Evolutionary conservation across 37 sponge, comb jelly and placozoan genomes (phyloP), one percentile per base, ranked within the genome.

Genomic region (Diacarnus erythraeanus): DNA sequence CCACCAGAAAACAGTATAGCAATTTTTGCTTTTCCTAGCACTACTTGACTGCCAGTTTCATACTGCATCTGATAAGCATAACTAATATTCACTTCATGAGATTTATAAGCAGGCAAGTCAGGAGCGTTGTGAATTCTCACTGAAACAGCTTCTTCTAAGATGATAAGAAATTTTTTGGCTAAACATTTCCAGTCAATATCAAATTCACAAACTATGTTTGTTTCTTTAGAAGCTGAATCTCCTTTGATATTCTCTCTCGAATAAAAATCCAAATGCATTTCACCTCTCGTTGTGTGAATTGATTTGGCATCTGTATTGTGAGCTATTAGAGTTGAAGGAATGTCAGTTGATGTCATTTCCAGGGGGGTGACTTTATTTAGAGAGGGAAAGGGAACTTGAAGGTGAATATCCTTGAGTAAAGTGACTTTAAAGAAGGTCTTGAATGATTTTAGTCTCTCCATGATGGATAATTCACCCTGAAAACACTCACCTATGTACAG

Each of bases 1-100:
- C 99, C 99, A 31, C 99, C 99, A 57, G 95, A 94, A 41, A 90
- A 98, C 57, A 98, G 73, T 9, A 98, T 76, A 29, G 86, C 99
- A 17, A 98, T 76, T 68, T 82, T 73, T 58, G 99, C 94, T 8
- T 25, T 40, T 15, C 89, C 73, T 37, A 15, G 18, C 42, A 64
- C 57, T 2, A 42, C 23, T 22, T 12, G 51, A 15, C 10, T 47
- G 6, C 51, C 51, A 47, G 10, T 47, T 15, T 12, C 12, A 47
- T 12, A 6, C 6, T 6, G 6, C 6, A 12, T 47, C 10, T 47
- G 10, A 6, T 15, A 6, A 15, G 6, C 10, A 15, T 12, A 6
- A 12, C 51, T 47, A 12, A 15, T 12, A 47, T 12, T 25, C 9
- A 60, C 22, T 60, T 25, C 23, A 25, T 25, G 4, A 25, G 26